A percentile compares a stretch with the other conserved stretches of the same genome.
Evolutionary conservation across 1,140 invertebrate species (phyloP).

Genomic region (Yoshiicerus persimilis): DNA sequence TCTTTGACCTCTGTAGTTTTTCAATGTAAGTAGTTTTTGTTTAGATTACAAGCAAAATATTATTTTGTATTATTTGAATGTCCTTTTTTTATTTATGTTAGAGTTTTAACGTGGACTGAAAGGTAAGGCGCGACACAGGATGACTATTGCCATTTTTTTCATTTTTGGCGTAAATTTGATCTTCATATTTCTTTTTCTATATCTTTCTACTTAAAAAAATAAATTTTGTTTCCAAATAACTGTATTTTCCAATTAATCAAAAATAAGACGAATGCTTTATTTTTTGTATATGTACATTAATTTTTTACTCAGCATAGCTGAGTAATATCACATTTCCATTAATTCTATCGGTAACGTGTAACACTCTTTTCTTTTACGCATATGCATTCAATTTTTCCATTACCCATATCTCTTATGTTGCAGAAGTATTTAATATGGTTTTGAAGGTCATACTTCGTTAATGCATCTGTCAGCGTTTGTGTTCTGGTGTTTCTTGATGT

Average conservation of each 20-base stretch:
- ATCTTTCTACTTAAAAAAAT: not conserved
- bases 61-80: not conserved
- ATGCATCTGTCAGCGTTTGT: not conserved
- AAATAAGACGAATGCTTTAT: too few relatives aligned
- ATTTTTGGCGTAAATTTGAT: not conserved
- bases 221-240: not conserved
- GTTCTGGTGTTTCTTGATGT: not conserved
- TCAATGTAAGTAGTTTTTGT: not conserved
- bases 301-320: too few relatives aligned
- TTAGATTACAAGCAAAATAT: not conserved
- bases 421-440: too few relatives aligned
- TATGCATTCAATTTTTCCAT: too few relatives aligned
- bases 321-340: too few relatives aligned
- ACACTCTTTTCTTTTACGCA: too few relatives aligned
- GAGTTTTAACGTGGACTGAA: constrained; percentile 34
- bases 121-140: constrained; percentile 39
- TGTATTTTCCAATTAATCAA: too few relatives aligned
- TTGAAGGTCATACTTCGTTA: too few relatives aligned
- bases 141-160: not conserved
- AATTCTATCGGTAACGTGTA: too few relatives aligned
- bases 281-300: too few relatives aligned
- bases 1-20: not conserved
- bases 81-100: constrained; percentile 21
- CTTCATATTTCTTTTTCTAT: not conserved
- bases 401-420: too few relatives aligned